Evolutionary conservation across 1,140 invertebrate genomes (phyloP).

Genomic region (Eumaeus atala): DNA sequence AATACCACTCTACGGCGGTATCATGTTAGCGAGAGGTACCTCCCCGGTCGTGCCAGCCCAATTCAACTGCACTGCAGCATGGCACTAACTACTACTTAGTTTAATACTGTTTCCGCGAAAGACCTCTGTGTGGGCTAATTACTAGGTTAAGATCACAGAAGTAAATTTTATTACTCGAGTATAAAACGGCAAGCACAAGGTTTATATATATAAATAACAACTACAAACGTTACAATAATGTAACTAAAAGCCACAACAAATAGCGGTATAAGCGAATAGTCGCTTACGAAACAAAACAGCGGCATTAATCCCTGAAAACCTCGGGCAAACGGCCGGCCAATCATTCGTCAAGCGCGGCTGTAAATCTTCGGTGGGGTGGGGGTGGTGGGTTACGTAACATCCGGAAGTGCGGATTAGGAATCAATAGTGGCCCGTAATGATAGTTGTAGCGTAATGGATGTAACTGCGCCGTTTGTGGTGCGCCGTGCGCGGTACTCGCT

Average conservation of each 20-base stretch:
- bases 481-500: conserved; percentile 23
- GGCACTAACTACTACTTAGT: too few species aligned
- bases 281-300: conserved; percentile 32
- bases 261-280: conserved; percentile 5
- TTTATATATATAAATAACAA: too few species aligned
- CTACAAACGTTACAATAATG: too few species aligned
- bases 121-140: too few species aligned
- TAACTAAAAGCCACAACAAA: not conserved
- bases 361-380: conserved; percentile 44
- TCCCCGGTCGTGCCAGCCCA: too few species aligned
- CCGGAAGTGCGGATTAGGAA: conserved; percentile 73
- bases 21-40: too few species aligned
- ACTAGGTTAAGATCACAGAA: too few species aligned
- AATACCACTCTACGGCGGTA: too few species aligned
- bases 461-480: conserved; percentile 53
- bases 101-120: too few species aligned
- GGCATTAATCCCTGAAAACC: conserved; percentile 30
- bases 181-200: too few species aligned
- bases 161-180: too few species aligned
- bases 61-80: too few species aligned
- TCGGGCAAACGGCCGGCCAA: conserved; percentile 39
- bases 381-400: conserved; percentile 58
- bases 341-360: conserved; percentile 60
- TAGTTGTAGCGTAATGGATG: conserved; percentile 65
- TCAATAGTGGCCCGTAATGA: conserved; percentile 71